A percentile compares a stretch with the other conserved stretches of the same genome.
phyloP scores from a whole-genome alignment of 2,797 vertebrate species.

The Epinephelus malabaricus region DNA sequence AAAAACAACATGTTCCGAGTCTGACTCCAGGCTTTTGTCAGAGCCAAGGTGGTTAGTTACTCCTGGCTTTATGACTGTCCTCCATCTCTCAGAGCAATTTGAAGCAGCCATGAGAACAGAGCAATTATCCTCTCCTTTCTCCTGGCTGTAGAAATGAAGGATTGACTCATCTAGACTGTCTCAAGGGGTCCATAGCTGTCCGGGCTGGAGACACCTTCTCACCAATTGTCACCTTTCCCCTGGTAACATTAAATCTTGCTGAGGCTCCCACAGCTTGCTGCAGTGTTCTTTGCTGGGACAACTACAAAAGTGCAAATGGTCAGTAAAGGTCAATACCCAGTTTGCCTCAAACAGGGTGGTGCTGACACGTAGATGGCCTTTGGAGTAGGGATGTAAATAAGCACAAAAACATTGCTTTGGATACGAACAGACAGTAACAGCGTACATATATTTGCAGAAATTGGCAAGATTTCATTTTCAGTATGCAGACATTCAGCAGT shows the following conservation, averaged over 20 bases:
- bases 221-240: constrained; percentile 74
- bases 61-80: constrained; percentile 75
- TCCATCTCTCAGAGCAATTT: constrained; percentile 82
- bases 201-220: constrained; percentile 70
- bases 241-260: constrained; percentile 69
- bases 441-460: background rate
- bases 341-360: constrained; percentile 25
- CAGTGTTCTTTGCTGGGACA: constrained; percentile 22
- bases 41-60: constrained; percentile 75
- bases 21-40: constrained; percentile 54
- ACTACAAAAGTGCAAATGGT: constrained; percentile 18
- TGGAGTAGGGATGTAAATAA: background rate
- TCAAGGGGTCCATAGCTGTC: constrained; percentile 79
- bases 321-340: constrained; percentile 50
- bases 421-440: no score
- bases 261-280: constrained; percentile 37
- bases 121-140: constrained; percentile 83
- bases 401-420: background rate
- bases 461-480: background rate
- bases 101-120: constrained; percentile 76
- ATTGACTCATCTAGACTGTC: constrained; percentile 80
- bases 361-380: background rate
- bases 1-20: constrained; percentile 32
- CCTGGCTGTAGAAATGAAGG: constrained; percentile 80
- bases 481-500: no score